A percentile compares a stretch with the other conserved stretches of the same genome.
phyloP scores from a whole-genome alignment of 1,140 invertebrate genomes.

The Bombus waltoni region DNA sequence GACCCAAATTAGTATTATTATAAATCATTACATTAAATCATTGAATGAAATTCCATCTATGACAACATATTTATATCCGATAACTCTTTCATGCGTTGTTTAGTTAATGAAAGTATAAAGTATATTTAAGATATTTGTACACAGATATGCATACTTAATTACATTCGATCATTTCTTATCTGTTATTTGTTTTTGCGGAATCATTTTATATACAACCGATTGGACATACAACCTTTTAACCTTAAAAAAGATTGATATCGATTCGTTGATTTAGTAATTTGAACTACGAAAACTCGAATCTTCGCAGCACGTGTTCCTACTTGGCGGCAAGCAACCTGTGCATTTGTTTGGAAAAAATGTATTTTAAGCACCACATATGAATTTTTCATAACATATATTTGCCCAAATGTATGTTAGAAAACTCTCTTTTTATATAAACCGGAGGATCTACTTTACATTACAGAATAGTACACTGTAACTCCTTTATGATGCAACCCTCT shows the following conservation, averaged over 20 bases:
- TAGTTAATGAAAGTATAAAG: background rate
- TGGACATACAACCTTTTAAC: background rate
- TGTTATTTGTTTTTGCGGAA: background rate
- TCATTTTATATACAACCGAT: background rate
- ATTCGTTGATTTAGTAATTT: background rate
- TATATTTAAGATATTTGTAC: background rate
- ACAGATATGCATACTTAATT: background rate
- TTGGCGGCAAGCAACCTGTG: background rate
- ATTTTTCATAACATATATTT: background rate
- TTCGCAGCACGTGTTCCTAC: background rate
- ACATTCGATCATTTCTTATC: background rate
- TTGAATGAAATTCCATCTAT: background rate
- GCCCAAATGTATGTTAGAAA: background rate
- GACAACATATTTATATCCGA: background rate
- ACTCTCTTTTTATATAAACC: background rate
- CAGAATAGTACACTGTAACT: background rate
- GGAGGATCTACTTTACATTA: background rate
- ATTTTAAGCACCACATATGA: background rate
- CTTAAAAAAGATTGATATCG: background rate
- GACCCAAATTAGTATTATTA: constrained; percentile 4
- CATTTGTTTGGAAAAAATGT: background rate
- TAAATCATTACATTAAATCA: background rate
- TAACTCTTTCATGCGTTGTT: background rate
- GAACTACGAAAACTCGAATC: background rate
- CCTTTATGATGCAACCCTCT: background rate